Evolutionary conservation across 1,140 invertebrate genomes (phyloP).

Genomic region (Zaprionus lachaisei): DNA sequence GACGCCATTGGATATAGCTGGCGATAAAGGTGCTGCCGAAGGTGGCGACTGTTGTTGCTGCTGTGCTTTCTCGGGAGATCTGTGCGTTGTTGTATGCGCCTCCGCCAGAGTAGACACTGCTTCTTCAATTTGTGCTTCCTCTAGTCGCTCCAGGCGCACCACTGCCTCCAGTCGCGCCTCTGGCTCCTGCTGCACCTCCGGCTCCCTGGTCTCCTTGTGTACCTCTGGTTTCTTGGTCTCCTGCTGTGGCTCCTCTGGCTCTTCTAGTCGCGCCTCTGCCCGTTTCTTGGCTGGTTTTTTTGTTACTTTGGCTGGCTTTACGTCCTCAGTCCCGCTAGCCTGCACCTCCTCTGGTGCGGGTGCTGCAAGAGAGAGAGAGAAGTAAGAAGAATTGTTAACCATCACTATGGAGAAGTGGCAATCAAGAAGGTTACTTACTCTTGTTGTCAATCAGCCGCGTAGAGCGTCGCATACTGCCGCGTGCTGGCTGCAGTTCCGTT

Average conservation of each 20-base stretch:
- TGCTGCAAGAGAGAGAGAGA: constrained; percentile 9
- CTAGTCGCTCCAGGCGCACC: neutral
- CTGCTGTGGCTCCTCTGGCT: neutral
- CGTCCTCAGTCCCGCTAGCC: neutral
- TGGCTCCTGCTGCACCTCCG: neutral
- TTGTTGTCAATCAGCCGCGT: constrained; percentile 56
- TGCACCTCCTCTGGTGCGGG: constrained; percentile 31
- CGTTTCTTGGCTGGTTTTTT: constrained; percentile 66
- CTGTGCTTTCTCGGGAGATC: constrained; percentile 24
- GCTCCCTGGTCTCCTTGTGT: neutral
- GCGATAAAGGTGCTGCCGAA: neutral
- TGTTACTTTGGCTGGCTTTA: constrained; percentile 27
- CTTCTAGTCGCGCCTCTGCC: constrained; percentile 41
- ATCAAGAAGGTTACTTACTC: constrained; percentile 34
- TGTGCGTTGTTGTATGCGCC: constrained; percentile 52
- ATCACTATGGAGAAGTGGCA: neutral
- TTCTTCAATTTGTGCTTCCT: neutral
- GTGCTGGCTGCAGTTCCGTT: constrained; percentile 7
- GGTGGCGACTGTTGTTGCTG: neutral
- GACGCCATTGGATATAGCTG: neutral
- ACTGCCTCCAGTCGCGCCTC: neutral
- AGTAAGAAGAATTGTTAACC: neutral
- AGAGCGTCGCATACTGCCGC: constrained; percentile 52
- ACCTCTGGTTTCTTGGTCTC: neutral
- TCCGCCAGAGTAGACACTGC: constrained; percentile 49